Base-by-base conservation (phyloP, 53 echinoderm and acorn worm genomes). In the Apostichopus leukothele region DNA sequence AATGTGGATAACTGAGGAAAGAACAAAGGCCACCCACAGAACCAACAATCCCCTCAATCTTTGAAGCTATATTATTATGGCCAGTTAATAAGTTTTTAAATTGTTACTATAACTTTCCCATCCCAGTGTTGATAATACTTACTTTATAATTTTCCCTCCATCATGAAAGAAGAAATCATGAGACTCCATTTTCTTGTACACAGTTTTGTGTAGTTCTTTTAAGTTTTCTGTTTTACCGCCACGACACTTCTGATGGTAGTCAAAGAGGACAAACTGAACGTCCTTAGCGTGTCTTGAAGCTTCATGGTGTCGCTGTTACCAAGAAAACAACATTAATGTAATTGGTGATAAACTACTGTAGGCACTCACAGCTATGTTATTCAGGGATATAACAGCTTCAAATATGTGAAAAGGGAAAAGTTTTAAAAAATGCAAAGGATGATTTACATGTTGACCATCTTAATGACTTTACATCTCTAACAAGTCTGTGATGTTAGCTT, bases 141-240 rank as follows among this genome's bases (percentile, higher is more conserved):
- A 63, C 63, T 63, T 63, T 16, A 63, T 14, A 4, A 93, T 92
- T 52, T 95, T 87, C 0, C 86, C 93, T 52, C 90, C 92, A 14
- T 95, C 92, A 55, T 88, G 79, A 76, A 85, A 91, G 86, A 97
- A 97, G 87, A 93, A 97, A 16, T 94, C 95, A 78, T 93, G 95
- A 1, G 77, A 59, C n/a, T 95, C 91, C 51, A 95, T 51, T 52
- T 92, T 79, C 67, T 88, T 89, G 22, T 88, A 59, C 8, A 97
- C 90, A 25, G 90, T 94, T 78, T 91, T 85, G 57, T 89, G 90
- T 4, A 97, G 92, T 12, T 95, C 76, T 57, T 80, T 88, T 5
- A 97, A 76, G 67, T 94, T 94, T 10, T 97, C 94, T 1, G 79
- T 77, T 25, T 90, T 88, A 4, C 95, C 92, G 0, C 95, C 92